Evolutionary conservation across 37 sponge, comb jelly and placozoan species (phyloP).

Genomic region (Dysidea cf. avara): DNA sequence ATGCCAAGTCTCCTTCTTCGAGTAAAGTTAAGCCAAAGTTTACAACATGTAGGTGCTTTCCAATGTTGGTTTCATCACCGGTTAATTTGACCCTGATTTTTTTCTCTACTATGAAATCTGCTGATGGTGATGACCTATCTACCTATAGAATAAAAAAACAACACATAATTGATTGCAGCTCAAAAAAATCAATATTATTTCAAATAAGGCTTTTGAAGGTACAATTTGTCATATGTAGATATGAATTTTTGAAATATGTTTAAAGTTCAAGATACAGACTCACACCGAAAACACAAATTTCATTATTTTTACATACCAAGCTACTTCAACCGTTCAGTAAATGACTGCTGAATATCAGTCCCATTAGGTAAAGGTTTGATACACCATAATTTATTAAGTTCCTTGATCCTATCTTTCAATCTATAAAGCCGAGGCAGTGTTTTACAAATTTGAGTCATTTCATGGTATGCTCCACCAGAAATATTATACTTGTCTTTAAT

Average conservation of each 20-base stretch:
- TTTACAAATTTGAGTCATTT: neutral
- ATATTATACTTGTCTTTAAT: too few relatives aligned
- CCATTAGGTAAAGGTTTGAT: neutral
- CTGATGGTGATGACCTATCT: too few relatives aligned
- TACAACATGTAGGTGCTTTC: slow-evolving; percentile 30
- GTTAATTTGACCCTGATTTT: slow-evolving; percentile 30
- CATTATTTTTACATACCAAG: too few relatives aligned
- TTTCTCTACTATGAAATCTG: too few relatives aligned
- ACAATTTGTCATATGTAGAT: too few relatives aligned
- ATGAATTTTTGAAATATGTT: too few relatives aligned
- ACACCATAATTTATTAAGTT: slow-evolving; percentile 7
- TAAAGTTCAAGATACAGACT: too few relatives aligned
- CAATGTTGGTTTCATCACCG: slow-evolving; percentile 39
- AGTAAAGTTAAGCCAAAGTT: slow-evolving; percentile 26
- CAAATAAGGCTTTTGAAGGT: too few relatives aligned
- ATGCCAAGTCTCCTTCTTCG: slow-evolving; percentile 22
- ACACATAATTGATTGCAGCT: too few relatives aligned
- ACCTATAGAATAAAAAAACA: too few relatives aligned
- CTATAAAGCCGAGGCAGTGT: slow-evolving; percentile 1
- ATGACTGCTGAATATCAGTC: neutral
- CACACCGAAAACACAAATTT: too few relatives aligned
- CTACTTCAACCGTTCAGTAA: neutral
- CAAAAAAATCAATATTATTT: too few relatives aligned
- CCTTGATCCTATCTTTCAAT: neutral
- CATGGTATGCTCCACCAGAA: slow-evolving; percentile 31